Conservation (phyloP, 2,888 invertebrate genomes). For the Brachycybe producta region DNA sequence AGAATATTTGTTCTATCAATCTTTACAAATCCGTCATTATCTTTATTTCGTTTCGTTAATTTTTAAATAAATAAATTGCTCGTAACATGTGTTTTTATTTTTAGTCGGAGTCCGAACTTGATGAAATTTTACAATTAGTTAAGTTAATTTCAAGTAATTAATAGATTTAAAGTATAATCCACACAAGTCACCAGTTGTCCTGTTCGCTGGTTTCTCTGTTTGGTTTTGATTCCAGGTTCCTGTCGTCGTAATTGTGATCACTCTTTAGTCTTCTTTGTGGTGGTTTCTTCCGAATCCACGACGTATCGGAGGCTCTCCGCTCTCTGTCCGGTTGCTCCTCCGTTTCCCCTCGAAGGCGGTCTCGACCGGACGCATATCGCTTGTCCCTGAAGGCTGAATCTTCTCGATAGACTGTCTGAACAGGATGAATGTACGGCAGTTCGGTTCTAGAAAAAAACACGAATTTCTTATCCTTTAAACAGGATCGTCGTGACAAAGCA, state of each 20-base stretch:
- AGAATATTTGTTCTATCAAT: too few species aligned
- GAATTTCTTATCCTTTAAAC: background rate
- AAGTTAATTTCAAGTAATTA: too few species aligned
- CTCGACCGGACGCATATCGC: background rate
- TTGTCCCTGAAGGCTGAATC: constrained; percentile 5
- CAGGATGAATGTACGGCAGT: constrained; percentile 10
- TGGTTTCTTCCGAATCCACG: background rate
- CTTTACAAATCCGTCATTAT: too few species aligned
- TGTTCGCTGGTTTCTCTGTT: too few species aligned
- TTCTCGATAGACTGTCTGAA: background rate
- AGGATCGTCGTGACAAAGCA: background rate
- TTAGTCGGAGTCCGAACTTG: too few species aligned
- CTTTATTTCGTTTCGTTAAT: too few species aligned
- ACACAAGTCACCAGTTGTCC: too few species aligned
- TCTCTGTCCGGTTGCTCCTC: background rate
- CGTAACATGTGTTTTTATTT: too few species aligned
- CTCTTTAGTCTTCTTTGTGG: background rate
- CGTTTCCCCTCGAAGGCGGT: background rate
- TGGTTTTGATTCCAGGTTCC: background rate
- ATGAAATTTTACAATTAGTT: too few species aligned
- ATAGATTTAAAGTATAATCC: too few species aligned
- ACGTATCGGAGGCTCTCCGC: background rate
- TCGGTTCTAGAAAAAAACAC: constrained; percentile 4
- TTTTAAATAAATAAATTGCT: too few species aligned
- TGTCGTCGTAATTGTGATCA: background rate